These are phyloP conservation scores for Limonius californicus DNA, from an alignment of 1,140 invertebrate genomes.

Conservation along the genomic window DNA sequence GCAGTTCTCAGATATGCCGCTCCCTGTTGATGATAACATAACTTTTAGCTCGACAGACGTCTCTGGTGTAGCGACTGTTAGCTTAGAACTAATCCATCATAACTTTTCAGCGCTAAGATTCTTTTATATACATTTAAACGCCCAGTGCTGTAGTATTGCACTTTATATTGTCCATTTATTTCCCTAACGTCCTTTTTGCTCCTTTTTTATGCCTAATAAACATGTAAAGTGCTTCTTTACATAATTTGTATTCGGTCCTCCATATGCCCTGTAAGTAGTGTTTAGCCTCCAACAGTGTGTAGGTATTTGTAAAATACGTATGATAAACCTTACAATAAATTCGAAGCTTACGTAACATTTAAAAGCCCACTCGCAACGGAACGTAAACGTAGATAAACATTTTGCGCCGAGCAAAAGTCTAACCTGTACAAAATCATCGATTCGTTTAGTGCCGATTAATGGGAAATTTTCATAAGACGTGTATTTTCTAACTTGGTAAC, in stretches of 20 bases:
- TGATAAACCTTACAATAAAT: background rate
- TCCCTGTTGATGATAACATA: slow-evolving; percentile 11
- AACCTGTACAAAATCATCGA: no score
- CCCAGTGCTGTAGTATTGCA: slow-evolving; percentile 28
- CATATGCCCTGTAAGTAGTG: slow-evolving; percentile 20
- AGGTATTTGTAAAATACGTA: background rate
- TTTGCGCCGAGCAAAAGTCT: no score
- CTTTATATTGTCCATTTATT: slow-evolving; percentile 41
- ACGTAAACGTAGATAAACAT: no score
- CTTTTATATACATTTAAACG: slow-evolving; percentile 32
- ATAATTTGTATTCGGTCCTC: slow-evolving; percentile 43
- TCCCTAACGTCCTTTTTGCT: slow-evolving; percentile 33
- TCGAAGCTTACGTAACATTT: background rate
- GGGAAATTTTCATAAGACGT: no score
- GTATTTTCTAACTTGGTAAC: no score
- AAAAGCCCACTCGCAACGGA: background rate
- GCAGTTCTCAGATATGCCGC: no score
- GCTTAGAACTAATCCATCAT: slow-evolving; percentile 34
- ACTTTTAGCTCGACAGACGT: slow-evolving; percentile 21
- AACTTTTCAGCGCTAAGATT: slow-evolving; percentile 34
- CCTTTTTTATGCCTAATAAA: slow-evolving; percentile 43
- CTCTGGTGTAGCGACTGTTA: slow-evolving; percentile 22
- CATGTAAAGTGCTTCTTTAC: slow-evolving; percentile 45
- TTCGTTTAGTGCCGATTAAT: no score
- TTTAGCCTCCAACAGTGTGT: background rate